Evolutionary conservation across 2,888 invertebrate species (phyloP), one percentile per base, ranked within the genome.

Genomic region (Chesias legatella): DNA sequence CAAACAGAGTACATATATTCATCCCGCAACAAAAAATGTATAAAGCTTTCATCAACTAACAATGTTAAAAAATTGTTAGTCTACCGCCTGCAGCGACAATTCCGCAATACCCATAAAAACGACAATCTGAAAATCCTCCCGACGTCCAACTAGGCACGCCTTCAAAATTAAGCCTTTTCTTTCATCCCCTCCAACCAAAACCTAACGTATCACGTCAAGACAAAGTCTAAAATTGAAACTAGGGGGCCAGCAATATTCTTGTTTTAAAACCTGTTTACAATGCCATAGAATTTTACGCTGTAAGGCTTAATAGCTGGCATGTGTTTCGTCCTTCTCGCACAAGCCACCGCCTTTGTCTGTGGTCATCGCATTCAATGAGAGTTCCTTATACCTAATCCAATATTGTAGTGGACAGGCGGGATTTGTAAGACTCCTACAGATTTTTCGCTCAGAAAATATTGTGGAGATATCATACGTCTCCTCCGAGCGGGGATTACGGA

Each of bases 81-180:
- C 62, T 56, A 60, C 65, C 67, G 61, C 68, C 77, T 56, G 67
- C 54, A 62, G 78, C 72, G 73, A 78, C 77, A 81, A 79, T 73
- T 66, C 68, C 63, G 56, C 75, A 73, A 77, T 67, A 61, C 63
- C 77, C 77, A 82, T 83, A 84, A 83, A 84, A 85, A 84, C 69
- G 64, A 74, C 78, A 83, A 82, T 81, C 80, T 73, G 68, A 60
- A 79, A 83, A 86, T 84, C 85, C 84, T 67, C 48, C 58, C 65
- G 67, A 72, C 79, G 63, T 67, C 70, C 82, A 85, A 81, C 82
- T 77, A 79, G 73, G 81, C 85, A 88, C 85, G 86, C 79, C 78
- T 81, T 78, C 73, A 66, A 84, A 83, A 83, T 84, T 84, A 84
- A 83, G 74, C 80, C 74, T 78, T 78, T 78, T 73, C 60, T 58